Evolutionary conservation across 2,888 invertebrate species (phyloP).

Genomic region (Diadegma fenestrale): DNA sequence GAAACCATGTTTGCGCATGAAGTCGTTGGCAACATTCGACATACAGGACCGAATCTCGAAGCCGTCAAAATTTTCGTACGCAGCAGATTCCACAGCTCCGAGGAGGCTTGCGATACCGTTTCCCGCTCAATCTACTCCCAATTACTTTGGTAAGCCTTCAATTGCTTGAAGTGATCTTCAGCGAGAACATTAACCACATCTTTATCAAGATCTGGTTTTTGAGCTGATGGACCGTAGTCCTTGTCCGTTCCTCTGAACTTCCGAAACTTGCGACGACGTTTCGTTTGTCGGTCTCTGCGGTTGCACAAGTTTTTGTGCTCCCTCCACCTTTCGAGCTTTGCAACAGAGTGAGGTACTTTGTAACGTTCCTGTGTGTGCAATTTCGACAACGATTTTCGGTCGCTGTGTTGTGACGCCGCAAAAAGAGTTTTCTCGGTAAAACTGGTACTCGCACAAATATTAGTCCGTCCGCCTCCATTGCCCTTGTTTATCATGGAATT

Average conservation of each 20-base stretch:
- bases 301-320: not conserved
- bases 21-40: slow-evolving; percentile 58
- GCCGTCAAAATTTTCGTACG: slow-evolving; percentile 62
- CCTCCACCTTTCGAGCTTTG: not conserved
- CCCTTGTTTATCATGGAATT: slow-evolving; percentile 53
- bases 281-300: not conserved
- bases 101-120: slow-evolving; percentile 56
- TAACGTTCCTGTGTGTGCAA: not conserved
- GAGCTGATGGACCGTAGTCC: slow-evolving; percentile 4
- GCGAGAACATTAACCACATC: not conserved
- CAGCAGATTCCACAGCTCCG: slow-evolving; percentile 55
- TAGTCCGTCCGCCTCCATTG: slow-evolving; percentile 72
- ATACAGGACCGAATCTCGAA: slow-evolving; percentile 67
- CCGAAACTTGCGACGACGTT: not conserved
- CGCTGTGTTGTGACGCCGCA: slow-evolving; percentile 70
- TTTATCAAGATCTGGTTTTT: not conserved
- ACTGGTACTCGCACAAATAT: slow-evolving; percentile 56
- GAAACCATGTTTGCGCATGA: slow-evolving; percentile 55
- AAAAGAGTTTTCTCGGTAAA: too few species aligned
- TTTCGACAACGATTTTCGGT: slow-evolving; percentile 63
- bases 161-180: slow-evolving; percentile 29
- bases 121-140: slow-evolving; percentile 37
- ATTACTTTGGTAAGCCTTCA: slow-evolving; percentile 9
- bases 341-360: slow-evolving; percentile 17
- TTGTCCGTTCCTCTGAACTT: slow-evolving; percentile 6